Evolutionary conservation across 2,888 invertebrate genomes (phyloP), one percentile per base, ranked within the genome.

Genomic region (Apocheima hispidaria): DNA sequence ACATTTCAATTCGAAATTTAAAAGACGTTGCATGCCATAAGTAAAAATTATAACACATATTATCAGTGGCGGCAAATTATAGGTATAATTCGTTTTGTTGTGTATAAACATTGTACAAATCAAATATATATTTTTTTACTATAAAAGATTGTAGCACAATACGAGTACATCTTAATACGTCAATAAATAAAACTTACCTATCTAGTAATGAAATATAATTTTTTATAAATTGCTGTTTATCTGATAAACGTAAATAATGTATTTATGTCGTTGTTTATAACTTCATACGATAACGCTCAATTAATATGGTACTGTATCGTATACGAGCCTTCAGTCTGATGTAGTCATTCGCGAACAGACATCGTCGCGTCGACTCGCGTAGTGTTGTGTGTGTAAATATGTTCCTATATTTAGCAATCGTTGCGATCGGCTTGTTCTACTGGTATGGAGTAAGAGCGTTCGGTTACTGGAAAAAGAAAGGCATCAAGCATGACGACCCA

Each of bases 381-480:
- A 46, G 41, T 65, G 56, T 9, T 35, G 54, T 53, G 36, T 16
- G 16, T 33, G 7, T 23, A 51, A 62, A 44, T 12, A 78, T 75
- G 76, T 80, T 84, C 23, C 46, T 78, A 10, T 53, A 81, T 51
- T 60, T 84, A 59, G 44, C 77, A 33, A 14, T 77, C 9, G n/a
- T 80, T 28, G 64, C 71, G 51, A 28, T 84, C 43, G 62, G 77
- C 51, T 21, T 70, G 3, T 59, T 86, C 0, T 89, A 88, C 67
- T 82, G 76, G 33, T 87, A 86, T 68, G 84, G 88, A 54, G 77
- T 79, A 12, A 70, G 81, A 53, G 85, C 79, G 16, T 88, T 83
- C 54, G 68, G 77, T 65, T 90, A 90, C 65, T 91, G 90, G 90
- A 84, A 82, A 60, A 82, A 81, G 50, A 84, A 71, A 69, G 86